These are phyloP conservation scores for Limnephilus marmoratus DNA, from an alignment of 2,888 invertebrate species.

Conservation along the genomic window DNA sequence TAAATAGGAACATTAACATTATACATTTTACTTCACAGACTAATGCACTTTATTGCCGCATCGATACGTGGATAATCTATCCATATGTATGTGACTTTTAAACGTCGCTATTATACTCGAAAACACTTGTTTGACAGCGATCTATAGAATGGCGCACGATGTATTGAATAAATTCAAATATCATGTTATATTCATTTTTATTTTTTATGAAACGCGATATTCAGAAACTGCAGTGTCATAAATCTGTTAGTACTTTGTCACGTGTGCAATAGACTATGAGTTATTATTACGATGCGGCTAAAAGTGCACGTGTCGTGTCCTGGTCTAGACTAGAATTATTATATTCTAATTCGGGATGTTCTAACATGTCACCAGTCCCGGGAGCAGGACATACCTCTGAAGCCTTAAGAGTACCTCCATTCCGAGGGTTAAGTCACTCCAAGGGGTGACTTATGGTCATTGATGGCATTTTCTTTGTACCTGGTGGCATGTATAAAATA, in stretches of 20 bases:
- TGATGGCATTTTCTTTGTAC: not conserved
- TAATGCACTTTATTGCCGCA: conserved; percentile 40
- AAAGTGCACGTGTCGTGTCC: conserved; percentile 42
- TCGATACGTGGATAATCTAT: not conserved
- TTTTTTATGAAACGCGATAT: conserved; percentile 23
- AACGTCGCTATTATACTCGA: not conserved
- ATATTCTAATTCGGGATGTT: not conserved
- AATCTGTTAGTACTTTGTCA: conserved; percentile 36
- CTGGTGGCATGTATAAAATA: conserved; percentile 21
- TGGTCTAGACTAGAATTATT: conserved; percentile 28
- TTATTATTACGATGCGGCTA: conserved; percentile 49
- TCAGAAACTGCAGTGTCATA: conserved; percentile 32
- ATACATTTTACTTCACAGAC: conserved; percentile 13
- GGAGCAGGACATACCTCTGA: not conserved
- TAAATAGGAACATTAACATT: conserved; percentile 38
- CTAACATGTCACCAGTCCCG: conserved; percentile 9
- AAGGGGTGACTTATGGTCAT: not conserved
- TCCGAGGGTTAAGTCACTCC: not conserved
- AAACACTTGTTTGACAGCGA: conserved; percentile 7
- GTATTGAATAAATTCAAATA: not conserved
- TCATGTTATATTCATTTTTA: not conserved
- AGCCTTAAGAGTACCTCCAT: not conserved
- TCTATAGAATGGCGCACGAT: not conserved
- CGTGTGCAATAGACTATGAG: conserved; percentile 35
- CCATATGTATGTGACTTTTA: not conserved